Evolutionary conservation across 1,140 invertebrate genomes (phyloP).

Genomic region (Pseudomyrmex sp.): DNA sequence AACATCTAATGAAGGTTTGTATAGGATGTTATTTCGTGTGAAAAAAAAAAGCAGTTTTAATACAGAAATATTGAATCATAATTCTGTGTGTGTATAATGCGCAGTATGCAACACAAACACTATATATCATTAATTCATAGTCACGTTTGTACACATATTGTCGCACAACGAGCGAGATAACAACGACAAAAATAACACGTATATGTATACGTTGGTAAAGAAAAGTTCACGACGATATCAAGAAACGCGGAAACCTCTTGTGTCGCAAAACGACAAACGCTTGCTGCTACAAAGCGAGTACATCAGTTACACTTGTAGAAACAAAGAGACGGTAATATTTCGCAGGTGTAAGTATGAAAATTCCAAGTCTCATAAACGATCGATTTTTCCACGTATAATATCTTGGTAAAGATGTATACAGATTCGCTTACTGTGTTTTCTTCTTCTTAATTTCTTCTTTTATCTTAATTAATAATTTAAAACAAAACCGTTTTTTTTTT

Average conservation of each 20-base stretch:
- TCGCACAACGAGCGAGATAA: constrained; percentile 14
- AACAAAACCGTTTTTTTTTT: too few species aligned
- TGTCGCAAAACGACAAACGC: background rate
- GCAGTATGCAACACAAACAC: background rate
- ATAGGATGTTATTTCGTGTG: too few species aligned
- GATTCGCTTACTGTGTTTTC: too few species aligned
- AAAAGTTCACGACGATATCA: constrained; percentile 5
- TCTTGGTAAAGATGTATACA: too few species aligned
- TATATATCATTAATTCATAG: too few species aligned
- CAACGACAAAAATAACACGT: constrained; percentile 4
- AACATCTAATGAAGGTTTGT: too few species aligned
- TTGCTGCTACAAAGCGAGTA: background rate
- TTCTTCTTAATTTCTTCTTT: too few species aligned
- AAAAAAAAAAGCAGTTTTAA: too few species aligned
- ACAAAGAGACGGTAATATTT: constrained; percentile 5
- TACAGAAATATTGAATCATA: background rate
- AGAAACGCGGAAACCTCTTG: background rate
- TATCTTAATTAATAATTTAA: too few species aligned
- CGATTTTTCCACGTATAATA: too few species aligned
- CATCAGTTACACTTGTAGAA: background rate
- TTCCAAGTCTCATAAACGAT: background rate
- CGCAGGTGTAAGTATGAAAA: background rate
- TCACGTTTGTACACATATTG: background rate
- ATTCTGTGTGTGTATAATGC: background rate
- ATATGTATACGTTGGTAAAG: background rate